Conservation (phyloP, 2,888 invertebrate genomes). For the Ethmia dodecea region DNA sequence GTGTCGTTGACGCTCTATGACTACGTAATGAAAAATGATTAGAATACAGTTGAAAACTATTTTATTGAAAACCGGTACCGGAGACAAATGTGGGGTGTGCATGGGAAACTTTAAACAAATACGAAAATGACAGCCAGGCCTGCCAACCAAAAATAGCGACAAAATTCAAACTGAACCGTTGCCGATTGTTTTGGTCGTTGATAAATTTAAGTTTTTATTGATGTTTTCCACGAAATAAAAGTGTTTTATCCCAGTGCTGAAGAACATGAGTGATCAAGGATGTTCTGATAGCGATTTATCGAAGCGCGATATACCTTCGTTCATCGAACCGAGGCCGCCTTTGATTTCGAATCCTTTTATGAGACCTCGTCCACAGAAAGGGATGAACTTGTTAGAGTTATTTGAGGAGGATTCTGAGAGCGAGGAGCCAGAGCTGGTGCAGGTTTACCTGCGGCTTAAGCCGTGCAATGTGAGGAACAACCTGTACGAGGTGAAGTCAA, state of each 20-base stretch:
- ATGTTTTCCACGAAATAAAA: background rate
- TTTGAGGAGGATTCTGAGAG: slow-evolving; percentile 57
- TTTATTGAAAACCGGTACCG: too few species aligned
- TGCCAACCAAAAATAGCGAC: slow-evolving; percentile 5
- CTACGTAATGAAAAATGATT: too few species aligned
- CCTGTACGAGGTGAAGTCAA: slow-evolving; percentile 56
- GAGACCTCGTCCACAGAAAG: slow-evolving; percentile 62
- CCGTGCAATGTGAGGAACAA: slow-evolving; percentile 46
- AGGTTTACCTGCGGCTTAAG: slow-evolving; percentile 75
- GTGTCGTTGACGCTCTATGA: too few species aligned
- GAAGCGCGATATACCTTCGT: slow-evolving; percentile 61
- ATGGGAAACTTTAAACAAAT: background rate
- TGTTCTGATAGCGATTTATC: slow-evolving; percentile 44
- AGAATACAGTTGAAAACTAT: too few species aligned
- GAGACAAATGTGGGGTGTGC: too few species aligned
- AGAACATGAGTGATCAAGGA: slow-evolving; percentile 31
- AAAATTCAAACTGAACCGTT: slow-evolving; percentile 23
- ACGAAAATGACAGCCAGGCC: slow-evolving; percentile 8
- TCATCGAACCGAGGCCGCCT: slow-evolving; percentile 65
- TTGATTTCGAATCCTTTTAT: slow-evolving; percentile 63
- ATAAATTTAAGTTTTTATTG: too few species aligned
- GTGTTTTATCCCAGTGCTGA: background rate
- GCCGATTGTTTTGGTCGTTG: slow-evolving; percentile 26
- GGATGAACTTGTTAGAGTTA: slow-evolving; percentile 54
- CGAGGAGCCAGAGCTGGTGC: slow-evolving; percentile 60